Base-by-base conservation (phyloP, 2,113 vertebrate species). In the Cyprinodon tularosa region DNA sequence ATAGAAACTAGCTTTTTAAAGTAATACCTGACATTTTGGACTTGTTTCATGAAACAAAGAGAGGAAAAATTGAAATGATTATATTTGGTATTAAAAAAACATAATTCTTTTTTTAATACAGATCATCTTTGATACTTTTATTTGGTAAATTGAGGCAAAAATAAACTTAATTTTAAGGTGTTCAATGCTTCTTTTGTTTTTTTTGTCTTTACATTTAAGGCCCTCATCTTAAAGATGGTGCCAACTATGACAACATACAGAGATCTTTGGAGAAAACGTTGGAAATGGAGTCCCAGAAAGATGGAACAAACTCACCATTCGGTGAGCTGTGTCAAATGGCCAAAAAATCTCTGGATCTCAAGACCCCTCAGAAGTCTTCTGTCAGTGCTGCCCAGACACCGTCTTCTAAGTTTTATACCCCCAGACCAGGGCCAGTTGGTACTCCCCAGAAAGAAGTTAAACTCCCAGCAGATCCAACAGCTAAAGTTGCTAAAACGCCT, bases 271-370 rank as follows among this genome's bases (percentile, higher is more conserved):
- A 92, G 39, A 90, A 90, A 66, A 77, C 80, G 4, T 2, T 57
- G 77, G 88, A 80, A 57, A 3, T 79, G 65, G 89, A 88, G n/a
- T 44, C 82, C 37, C 85, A 84, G 37, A 80, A 86, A 42, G 89
- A 74, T 37, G 66, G 8, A 78, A 63, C 74, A 0, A 66, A 11
- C n/a, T 96, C 96, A 72, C 96, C 96, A 3, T 97, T 97, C 44
- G 86, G 45, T 65, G 87, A 95, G 69, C 92, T 97, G 45, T 97
- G 95, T 90, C 89, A 97, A 86, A 94, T 94, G n/a, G 76, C 95
- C 72, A 97, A 95, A 65, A 79, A 84, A 7, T 93, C 96, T 59
- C 69, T 95, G 66, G 60, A 87, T 76, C 77, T 89, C 36, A 89
- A 92, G 79, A 91, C 92, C 0, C 90, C 91, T 14, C 79, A 77